A percentile compares a stretch with the other conserved stretches of the same genome.
These are phyloP conservation scores for Oscheius onirici DNA, from an alignment of 2,888 invertebrate species.

Conservation along the genomic window DNA sequence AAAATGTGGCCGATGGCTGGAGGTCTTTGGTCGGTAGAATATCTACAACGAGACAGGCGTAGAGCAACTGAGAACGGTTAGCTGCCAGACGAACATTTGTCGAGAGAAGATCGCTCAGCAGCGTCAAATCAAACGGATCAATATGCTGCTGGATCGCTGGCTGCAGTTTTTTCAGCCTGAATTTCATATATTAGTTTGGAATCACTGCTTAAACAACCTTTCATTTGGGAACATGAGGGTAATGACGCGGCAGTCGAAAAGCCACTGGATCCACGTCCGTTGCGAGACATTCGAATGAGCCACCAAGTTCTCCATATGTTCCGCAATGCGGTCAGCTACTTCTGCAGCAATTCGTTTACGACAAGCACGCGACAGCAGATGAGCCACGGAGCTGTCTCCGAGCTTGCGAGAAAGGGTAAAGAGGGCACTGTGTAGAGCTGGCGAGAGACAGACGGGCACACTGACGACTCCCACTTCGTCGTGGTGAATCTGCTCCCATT, in stretches of 20 bases:
- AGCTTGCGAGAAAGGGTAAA: slow-evolving; percentile 29
- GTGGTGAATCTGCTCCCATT: slow-evolving; percentile 46
- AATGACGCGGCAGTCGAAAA: slow-evolving; percentile 42
- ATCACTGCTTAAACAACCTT: not conserved
- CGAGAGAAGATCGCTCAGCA: slow-evolving; percentile 46
- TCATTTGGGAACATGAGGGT: slow-evolving; percentile 42
- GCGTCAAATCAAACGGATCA: slow-evolving; percentile 56
- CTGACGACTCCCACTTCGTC: slow-evolving; percentile 44
- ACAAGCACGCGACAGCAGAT: slow-evolving; percentile 38
- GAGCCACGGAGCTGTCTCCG: slow-evolving; percentile 41
- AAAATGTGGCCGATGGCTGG: slow-evolving; percentile 37
- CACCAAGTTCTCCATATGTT: slow-evolving; percentile 29
- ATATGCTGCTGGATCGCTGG: slow-evolving; percentile 40
- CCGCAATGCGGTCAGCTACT: slow-evolving; percentile 35
- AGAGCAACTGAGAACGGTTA: slow-evolving; percentile 47
- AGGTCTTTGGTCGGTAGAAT: slow-evolving; percentile 44
- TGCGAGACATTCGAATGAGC: slow-evolving; percentile 13
- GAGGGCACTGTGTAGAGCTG: slow-evolving; percentile 37
- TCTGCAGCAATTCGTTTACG: slow-evolving; percentile 30
- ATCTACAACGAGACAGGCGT: slow-evolving; percentile 40
- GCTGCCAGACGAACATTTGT: slow-evolving; percentile 50
- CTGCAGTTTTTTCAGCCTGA: slow-evolving; percentile 23
- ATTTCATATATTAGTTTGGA: slow-evolving; percentile 1
- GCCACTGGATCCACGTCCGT: slow-evolving; percentile 33
- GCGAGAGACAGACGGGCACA: slow-evolving; percentile 45